Conservation (phyloP, 2,888 invertebrate species). For the Leucoma salicis region DNA sequence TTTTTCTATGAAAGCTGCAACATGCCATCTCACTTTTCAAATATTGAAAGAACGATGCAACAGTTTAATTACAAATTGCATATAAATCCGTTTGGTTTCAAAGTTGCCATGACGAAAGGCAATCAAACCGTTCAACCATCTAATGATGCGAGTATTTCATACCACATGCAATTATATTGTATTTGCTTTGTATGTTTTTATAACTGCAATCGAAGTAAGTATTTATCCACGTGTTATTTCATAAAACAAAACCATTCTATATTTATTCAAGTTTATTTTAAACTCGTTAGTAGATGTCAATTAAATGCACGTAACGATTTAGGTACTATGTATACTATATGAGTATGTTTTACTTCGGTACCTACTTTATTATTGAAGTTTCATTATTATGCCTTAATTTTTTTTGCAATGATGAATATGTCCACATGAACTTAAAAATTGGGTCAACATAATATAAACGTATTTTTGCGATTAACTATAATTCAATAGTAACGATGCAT, state of each 20-base stretch:
- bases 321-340: too few species aligned
- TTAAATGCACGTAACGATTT: too few species aligned
- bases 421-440: too few species aligned
- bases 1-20: neutral
- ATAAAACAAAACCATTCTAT: neutral
- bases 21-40: neutral
- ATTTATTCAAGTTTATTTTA: neutral
- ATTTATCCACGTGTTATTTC: neutral
- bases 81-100: conserved; percentile 9
- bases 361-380: too few species aligned
- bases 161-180: conserved; percentile 11
- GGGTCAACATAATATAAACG: too few species aligned
- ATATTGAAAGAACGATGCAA: conserved; percentile 2
- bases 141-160: conserved; percentile 27
- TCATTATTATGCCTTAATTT: too few species aligned
- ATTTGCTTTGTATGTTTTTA: neutral
- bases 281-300: too few species aligned
- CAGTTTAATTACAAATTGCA: conserved; percentile 11
- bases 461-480: too few species aligned
- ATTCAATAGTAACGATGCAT: too few species aligned
- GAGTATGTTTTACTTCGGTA: too few species aligned
- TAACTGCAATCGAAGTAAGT: neutral
- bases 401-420: too few species aligned
- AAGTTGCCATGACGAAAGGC: conserved; percentile 23
- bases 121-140: conserved; percentile 26